Base-by-base conservation (phyloP, 2,888 invertebrate species). In the Phortica magna region DNA sequence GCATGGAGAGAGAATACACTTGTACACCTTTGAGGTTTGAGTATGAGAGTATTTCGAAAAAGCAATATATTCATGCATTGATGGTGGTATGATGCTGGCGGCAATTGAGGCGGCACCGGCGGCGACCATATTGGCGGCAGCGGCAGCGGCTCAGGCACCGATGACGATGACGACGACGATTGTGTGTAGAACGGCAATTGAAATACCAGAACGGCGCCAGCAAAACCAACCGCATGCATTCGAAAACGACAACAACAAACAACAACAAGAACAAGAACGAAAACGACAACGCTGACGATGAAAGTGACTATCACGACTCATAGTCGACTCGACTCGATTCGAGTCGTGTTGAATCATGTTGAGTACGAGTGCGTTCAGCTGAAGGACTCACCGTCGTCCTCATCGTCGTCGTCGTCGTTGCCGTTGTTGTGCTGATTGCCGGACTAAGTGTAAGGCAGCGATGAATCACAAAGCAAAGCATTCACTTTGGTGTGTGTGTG, bases 121-220 rank as follows among this genome's bases (percentile, higher is more conserved):
- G 73, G 74, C 70, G 22, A 70, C 22, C 7, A 31, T 31, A 31
- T 31, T 31, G 31, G 31, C 31, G 31, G 31, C 31, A n/a, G n/a
- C 74, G 71, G 65, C 59, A 72, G 80, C 78, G 61, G 61, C 61
- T 61, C 61, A 22, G 83, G 80, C 82, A 83, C 79, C 81, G 82
- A 81, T 81, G 83, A 83, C 81, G 82, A 81, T 81, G 83, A 83
- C 83, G 82, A 82, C 82, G 83, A 83, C 83, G 70, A 82, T 80
- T 74, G 19, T 31, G 31, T 31, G 31, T 55, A 83, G 83, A 86
- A 79, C 82, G 82, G 84, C 84, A 83, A 84, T 83, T 86, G 82
- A 82, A 88, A 88, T 82, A 83, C 80, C 84, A 83, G 81, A 84
- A 84, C 84, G 90, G 90, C 89, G 89, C 89, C 90, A 90, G 83